A percentile compares a stretch with the other conserved stretches of the same genome.
Conservation (phyloP, 2,888 invertebrate species). For the Adelphocoris suturalis region DNA sequence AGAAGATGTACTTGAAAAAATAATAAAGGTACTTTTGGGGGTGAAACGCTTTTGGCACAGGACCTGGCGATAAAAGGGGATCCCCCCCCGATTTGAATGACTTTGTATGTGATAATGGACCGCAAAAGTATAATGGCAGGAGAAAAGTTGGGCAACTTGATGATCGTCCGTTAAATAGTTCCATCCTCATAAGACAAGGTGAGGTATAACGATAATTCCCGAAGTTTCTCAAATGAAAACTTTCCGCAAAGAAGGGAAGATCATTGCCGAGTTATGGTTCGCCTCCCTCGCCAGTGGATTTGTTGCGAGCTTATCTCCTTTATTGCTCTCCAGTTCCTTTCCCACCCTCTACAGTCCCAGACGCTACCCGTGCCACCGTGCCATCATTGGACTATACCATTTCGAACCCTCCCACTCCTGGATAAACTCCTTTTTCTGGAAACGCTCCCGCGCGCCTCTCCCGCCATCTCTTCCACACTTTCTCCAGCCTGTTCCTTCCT, state of each 20-base stretch:
- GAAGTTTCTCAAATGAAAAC: constrained; percentile 58
- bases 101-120: constrained; percentile 39
- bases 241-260: constrained; percentile 36
- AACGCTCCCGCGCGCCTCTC: too few species aligned
- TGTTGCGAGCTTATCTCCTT: constrained; percentile 61
- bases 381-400: constrained; percentile 19
- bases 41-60: neutral
- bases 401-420: constrained; percentile 23
- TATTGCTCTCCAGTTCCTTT: constrained; percentile 51
- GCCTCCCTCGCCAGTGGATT: constrained; percentile 29
- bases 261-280: constrained; percentile 55
- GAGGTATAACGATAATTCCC: constrained; percentile 25
- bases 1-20: neutral
- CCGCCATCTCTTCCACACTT: constrained; percentile 8
- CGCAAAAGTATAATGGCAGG: constrained; percentile 15
- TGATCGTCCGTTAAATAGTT: constrained; percentile 38
- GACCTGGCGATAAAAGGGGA: neutral
- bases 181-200: constrained; percentile 23
- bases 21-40: neutral
- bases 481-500: constrained; percentile 40
- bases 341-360: neutral
- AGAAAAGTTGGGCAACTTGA: constrained; percentile 31
- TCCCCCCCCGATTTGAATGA: neutral
- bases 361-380: neutral
- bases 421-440: constrained; percentile 18